Conservation (phyloP, 2,797 vertebrate species). For the Ctenopoma kingsleyae region DNA sequence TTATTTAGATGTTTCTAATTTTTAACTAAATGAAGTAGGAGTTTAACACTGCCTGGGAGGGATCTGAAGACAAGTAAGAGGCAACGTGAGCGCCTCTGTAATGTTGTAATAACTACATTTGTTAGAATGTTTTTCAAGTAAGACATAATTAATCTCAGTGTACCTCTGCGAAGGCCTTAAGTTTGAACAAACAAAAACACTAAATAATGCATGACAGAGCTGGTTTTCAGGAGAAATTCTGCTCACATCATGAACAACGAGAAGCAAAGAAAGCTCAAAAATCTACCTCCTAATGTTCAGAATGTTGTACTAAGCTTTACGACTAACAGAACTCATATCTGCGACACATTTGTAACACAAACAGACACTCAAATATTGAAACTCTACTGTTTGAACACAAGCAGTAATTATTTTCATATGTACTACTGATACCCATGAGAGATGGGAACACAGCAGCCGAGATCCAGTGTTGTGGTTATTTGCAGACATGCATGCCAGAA, state of each 20-base stretch:
- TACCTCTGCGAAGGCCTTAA: neutral
- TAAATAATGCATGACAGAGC: neutral
- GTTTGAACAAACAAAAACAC: neutral
- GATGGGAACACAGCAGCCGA: constrained; percentile 14
- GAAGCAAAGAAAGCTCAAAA: constrained; percentile 7
- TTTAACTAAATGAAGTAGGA: constrained; percentile 14
- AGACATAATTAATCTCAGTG: neutral
- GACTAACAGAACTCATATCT: constrained; percentile 17
- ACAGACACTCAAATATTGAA: constrained; percentile 26
- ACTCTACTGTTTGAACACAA: constrained; percentile 8
- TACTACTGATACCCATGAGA: constrained; percentile 18
- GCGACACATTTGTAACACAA: constrained; percentile 34
- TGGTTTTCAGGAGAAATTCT: constrained; percentile 12
- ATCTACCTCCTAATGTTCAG: constrained; percentile 17
- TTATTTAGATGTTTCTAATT: constrained; percentile 23
- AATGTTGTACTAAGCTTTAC: constrained; percentile 7
- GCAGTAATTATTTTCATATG: constrained; percentile 40
- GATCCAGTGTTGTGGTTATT: neutral
- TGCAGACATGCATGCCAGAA: constrained; percentile 2
- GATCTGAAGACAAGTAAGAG: neutral
- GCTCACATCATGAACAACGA: constrained; percentile 16
- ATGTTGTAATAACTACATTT: neutral
- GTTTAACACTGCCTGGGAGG: constrained; percentile 1
- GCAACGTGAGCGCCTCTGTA: neutral
- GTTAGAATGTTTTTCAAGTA: neutral